A percentile compares a stretch with the other conserved stretches of the same genome.
phyloP scores from a whole-genome alignment of 2,888 invertebrate genomes.

The Limnephilus rhombicus region DNA sequence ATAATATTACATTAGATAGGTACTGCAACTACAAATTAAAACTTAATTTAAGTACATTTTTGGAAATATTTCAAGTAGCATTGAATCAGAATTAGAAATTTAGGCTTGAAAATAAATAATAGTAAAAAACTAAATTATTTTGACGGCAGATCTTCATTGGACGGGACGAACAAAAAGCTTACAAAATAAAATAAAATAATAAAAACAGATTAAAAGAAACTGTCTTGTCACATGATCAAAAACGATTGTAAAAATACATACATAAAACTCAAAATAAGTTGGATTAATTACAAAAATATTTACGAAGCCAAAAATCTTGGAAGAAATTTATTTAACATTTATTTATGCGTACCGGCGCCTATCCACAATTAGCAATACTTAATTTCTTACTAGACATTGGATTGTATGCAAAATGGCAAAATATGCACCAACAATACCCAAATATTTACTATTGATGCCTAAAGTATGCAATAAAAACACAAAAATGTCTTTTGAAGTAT shows the following conservation, averaged over 20 bases:
- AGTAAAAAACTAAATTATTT: neutral
- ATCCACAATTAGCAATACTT: neutral
- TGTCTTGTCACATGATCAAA: neutral
- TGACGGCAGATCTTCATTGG: neutral
- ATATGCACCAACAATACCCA: too few species aligned
- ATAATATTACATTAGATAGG: neutral
- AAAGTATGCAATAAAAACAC: too few species aligned
- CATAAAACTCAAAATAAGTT: neutral
- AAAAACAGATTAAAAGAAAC: neutral
- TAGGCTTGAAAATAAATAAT: neutral
- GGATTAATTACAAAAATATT: neutral
- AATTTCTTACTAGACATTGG: neutral
- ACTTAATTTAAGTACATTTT: neutral
- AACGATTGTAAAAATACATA: neutral
- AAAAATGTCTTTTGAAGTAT: too few species aligned
- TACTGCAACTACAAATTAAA: neutral
- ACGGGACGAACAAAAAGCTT: neutral
- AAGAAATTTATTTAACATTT: neutral
- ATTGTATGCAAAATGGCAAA: too few species aligned
- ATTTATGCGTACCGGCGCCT: slow-evolving; percentile 27
- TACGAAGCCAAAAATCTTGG: neutral
- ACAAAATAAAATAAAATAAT: neutral
- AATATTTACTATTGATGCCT: too few species aligned
- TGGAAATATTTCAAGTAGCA: neutral
- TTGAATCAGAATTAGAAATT: neutral